Base-by-base conservation (phyloP, 2,797 vertebrate species). In the Echeneis naucrates region DNA sequence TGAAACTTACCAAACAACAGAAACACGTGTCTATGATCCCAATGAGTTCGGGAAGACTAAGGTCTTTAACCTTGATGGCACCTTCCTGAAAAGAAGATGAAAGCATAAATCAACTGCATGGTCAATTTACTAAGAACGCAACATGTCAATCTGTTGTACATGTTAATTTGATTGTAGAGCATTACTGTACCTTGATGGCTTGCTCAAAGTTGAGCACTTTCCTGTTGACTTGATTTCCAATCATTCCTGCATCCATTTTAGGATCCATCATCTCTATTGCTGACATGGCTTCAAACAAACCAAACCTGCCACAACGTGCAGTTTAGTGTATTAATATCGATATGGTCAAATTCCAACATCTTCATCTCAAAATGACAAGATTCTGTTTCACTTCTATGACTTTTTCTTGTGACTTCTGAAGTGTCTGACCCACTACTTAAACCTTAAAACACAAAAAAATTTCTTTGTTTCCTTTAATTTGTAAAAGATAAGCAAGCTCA, bases 221-320 rank as follows among this genome's bases (percentile, higher is more conserved):
- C 72, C 98, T 95, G 87, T 99, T 99, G 88, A 99, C 97, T 87
- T 99, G 98, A 87, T 99, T 99, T 85, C 98, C 98, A 77, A 99
- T 99, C 98, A 99, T 99, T 67, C 98, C 97, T 44, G 98, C 97
- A 77, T 99, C 98, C 98, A 99, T 99, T 87, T 99, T 99, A 14
- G 98, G 98, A 92, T 99, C 98, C 98, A 99, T 99, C 98, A 99
- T 99, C 93, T 99, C 98, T 88, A 99, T 99, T 72, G 98, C 98
- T 73, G 98, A 99, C 98, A 99, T 99, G 55, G 97, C 98, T 94
- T 99, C 98, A 92, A 99, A 99, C 71, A 99, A 94, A 64, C 98
- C 98, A 93, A 99, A 99, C 71, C 98, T 99, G 87, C 52, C 35
- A 63, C 0, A 77, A 17, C 10, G 68, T 2, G 68, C 38, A 5